These are phyloP conservation scores for Cotesia chilonis DNA, from an alignment of 1,140 invertebrate species.

Conservation along the genomic window DNA sequence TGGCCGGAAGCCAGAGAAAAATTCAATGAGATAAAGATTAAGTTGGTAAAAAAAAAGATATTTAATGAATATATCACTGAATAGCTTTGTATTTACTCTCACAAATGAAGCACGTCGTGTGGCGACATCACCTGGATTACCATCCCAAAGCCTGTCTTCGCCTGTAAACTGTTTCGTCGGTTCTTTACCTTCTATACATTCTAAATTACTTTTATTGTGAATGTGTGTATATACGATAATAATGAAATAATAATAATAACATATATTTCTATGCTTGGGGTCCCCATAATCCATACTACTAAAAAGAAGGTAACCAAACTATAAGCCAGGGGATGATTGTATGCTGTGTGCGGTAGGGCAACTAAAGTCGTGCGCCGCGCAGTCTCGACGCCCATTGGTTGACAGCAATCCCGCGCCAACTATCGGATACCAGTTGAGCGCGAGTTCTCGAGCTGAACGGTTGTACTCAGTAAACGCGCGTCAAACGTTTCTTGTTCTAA, in stretches of 20 bases:
- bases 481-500: neutral
- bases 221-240: neutral
- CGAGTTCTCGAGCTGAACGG: conserved; percentile 60
- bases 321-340: conserved; percentile 9
- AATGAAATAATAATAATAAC: neutral
- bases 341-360: conserved; percentile 12
- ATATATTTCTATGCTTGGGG: too few relatives aligned
- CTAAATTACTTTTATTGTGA: conserved; percentile 5
- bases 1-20: conserved; percentile 22
- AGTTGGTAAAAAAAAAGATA: neutral
- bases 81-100: conserved; percentile 34
- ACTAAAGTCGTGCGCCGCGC: conserved; percentile 50
- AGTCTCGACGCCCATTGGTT: conserved; percentile 54
- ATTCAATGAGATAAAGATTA: conserved; percentile 26
- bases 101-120: conserved; percentile 19
- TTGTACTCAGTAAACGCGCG: conserved; percentile 42
- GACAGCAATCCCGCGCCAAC: conserved; percentile 55
- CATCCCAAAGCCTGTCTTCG: conserved; percentile 40
- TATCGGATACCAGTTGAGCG: conserved; percentile 62
- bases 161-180: conserved; percentile 3
- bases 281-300: conserved; percentile 15
- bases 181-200: conserved; percentile 4
- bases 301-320: neutral
- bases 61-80: conserved; percentile 26
- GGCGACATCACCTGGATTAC: conserved; percentile 37